Conservation (phyloP, 64 coral and sea anemone species). For the Acropora yongei region DNA sequence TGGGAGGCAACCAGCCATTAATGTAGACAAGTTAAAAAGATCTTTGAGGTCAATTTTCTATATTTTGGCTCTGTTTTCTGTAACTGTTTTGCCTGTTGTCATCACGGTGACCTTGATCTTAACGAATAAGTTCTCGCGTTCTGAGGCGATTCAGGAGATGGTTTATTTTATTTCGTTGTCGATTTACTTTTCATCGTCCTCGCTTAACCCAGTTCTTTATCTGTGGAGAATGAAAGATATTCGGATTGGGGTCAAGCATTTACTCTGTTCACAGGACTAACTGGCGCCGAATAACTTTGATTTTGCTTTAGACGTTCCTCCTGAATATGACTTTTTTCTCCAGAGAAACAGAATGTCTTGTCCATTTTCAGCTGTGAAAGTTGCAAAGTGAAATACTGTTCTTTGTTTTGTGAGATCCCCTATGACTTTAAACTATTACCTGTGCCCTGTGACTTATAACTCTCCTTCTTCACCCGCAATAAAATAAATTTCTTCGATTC, state of each 20-base stretch:
- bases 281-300: too few relatives aligned
- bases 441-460: too few relatives aligned
- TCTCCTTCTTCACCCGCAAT: too few relatives aligned
- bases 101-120: neutral
- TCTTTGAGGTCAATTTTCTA: neutral
- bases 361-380: too few relatives aligned
- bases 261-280: neutral
- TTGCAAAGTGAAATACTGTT: too few relatives aligned
- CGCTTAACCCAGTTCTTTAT: neutral
- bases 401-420: too few relatives aligned
- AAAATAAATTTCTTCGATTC: too few relatives aligned
- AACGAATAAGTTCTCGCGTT: neutral
- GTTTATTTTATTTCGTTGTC: neutral
- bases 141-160: too few relatives aligned
- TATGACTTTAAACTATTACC: too few relatives aligned
- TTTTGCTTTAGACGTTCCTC: too few relatives aligned
- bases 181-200: neutral
- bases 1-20: neutral
- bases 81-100: neutral
- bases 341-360: too few relatives aligned
- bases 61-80: neutral
- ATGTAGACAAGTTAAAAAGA: neutral
- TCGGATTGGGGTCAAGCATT: neutral
- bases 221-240: slow-evolving; percentile 25
- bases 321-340: too few relatives aligned